phyloP scores from a whole-genome alignment of 2,113 vertebrate genomes.

The Chrysemys picta region DNA sequence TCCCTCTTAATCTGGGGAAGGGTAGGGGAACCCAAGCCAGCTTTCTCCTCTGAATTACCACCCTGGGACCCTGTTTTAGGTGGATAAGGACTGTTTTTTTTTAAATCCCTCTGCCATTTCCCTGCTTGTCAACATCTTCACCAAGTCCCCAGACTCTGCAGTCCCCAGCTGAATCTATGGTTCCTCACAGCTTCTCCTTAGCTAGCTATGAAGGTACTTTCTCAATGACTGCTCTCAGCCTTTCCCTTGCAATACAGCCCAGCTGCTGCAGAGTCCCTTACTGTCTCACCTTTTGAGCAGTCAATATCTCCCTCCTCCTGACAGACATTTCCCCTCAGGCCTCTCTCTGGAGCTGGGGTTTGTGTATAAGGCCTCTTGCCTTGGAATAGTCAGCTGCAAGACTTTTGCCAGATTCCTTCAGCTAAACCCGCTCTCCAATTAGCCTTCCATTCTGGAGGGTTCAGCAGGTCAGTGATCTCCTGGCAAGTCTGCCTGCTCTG shows the following conservation, averaged over 20 bases:
- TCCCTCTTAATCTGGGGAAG: neutral
- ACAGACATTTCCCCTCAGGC: neutral
- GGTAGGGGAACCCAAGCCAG: neutral
- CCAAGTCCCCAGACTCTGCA: neutral
- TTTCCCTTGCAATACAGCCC: neutral
- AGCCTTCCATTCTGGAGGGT: neutral
- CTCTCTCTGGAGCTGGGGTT: neutral
- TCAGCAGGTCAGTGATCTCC: neutral
- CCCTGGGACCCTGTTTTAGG: neutral
- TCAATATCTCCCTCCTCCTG: neutral
- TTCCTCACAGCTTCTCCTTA: neutral
- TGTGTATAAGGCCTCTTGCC: neutral
- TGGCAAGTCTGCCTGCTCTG: neutral
- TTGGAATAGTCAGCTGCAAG: neutral
- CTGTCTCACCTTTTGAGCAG: neutral
- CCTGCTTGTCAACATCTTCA: neutral
- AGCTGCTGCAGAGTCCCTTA: neutral
- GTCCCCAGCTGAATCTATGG: neutral
- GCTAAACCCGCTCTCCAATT: neutral
- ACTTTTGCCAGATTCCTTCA: neutral
- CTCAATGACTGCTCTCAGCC: neutral
- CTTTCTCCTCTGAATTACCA: neutral
- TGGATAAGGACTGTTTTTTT: neutral
- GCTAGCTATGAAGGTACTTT: neutral
- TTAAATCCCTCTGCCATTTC: neutral